Conservation (phyloP, 1,140 invertebrate genomes). For the Steinernema khuongi region DNA sequence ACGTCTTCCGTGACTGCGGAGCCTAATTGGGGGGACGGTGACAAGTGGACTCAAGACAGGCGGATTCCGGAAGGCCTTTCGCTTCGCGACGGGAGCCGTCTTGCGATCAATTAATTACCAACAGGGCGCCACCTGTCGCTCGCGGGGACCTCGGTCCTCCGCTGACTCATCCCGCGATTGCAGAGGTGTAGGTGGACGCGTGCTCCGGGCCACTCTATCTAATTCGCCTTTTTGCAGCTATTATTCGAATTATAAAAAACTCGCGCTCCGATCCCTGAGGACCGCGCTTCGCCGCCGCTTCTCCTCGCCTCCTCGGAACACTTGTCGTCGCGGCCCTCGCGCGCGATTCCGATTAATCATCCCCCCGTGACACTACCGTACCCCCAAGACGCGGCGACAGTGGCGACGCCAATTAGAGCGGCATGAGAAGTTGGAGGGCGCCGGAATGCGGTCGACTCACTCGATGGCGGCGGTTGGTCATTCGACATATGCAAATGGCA, state of each 20-base stretch:
- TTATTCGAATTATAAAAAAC: slow-evolving; percentile 4
- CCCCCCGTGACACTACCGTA: slow-evolving; percentile 10
- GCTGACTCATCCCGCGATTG: not conserved
- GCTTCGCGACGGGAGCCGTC: too few species aligned
- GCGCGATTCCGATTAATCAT: slow-evolving; percentile 16
- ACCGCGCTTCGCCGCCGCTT: not conserved
- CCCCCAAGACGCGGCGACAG: not conserved
- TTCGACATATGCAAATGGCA: slow-evolving; percentile 13
- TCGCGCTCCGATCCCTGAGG: not conserved
- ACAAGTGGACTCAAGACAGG: too few species aligned
- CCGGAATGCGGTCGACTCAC: not conserved
- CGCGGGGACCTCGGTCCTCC: not conserved
- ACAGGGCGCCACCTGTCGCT: not conserved
- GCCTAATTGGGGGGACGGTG: too few species aligned
- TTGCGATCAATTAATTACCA: too few species aligned
- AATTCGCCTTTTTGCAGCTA: not conserved
- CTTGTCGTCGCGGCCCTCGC: slow-evolving; percentile 14
- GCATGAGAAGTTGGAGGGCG: not conserved
- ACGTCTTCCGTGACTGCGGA: too few species aligned
- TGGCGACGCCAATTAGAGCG: not conserved
- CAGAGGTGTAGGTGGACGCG: not conserved
- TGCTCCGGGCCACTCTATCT: not conserved
- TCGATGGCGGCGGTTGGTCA: not conserved
- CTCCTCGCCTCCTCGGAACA: not conserved
- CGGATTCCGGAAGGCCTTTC: too few species aligned